Conservation (phyloP, 2,888 invertebrate genomes). For the Caenorhabditis japonica region DNA sequence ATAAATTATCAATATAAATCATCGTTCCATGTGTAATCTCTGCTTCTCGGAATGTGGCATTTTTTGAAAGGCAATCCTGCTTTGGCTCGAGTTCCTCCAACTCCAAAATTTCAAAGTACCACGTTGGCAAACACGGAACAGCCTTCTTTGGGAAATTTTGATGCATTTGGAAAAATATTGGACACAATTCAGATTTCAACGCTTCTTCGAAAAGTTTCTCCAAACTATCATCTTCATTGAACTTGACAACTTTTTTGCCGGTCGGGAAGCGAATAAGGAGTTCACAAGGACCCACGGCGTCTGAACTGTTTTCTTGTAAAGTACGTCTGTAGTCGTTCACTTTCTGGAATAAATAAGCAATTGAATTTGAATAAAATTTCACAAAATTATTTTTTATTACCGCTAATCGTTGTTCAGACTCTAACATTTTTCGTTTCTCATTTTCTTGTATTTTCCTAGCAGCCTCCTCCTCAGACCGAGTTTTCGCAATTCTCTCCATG, state of each 20-base stretch:
- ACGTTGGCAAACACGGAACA: constrained; percentile 35
- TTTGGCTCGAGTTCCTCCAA: constrained; percentile 43
- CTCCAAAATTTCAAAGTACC: constrained; percentile 41
- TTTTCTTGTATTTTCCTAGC: constrained; percentile 14
- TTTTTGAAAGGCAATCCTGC: constrained; percentile 24
- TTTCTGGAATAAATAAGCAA: constrained; percentile 20
- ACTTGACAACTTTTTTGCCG: constrained; percentile 46
- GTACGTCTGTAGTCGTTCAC: constrained; percentile 18
- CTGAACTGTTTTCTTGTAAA: background rate
- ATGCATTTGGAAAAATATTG: constrained; percentile 49
- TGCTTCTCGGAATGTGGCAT: constrained; percentile 32
- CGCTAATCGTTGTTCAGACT: constrained; percentile 10
- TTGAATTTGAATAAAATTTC: too few relatives aligned
- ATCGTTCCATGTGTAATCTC: constrained; percentile 39
- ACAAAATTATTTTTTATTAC: constrained; percentile 9
- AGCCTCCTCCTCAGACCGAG: constrained; percentile 23
- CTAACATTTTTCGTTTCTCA: constrained; percentile 14
- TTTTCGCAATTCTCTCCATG: constrained; percentile 27
- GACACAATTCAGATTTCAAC: constrained; percentile 31
- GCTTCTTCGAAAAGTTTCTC: constrained; percentile 43
- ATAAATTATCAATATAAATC: constrained; percentile 44
- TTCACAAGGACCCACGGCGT: constrained; percentile 14
- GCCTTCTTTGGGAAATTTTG: constrained; percentile 42
- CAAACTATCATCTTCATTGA: constrained; percentile 18
- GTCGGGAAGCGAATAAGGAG: constrained; percentile 40